Conservation (phyloP, 1,140 invertebrate species). For the Dinoponera quadriceps region DNA sequence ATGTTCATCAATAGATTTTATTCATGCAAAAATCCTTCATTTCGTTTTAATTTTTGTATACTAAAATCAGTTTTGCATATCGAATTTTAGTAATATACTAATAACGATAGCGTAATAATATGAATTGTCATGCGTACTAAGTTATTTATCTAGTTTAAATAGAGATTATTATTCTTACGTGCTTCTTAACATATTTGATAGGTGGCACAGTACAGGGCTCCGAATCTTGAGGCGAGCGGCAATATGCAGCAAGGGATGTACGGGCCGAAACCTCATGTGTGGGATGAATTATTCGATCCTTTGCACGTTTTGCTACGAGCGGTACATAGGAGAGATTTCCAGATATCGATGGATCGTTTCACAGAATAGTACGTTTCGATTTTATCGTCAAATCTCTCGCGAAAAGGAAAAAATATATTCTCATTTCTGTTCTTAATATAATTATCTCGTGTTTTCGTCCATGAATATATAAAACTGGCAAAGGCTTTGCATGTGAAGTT, state of each 20-base stretch:
- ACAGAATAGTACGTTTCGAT: conserved; percentile 91
- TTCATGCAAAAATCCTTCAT: background rate
- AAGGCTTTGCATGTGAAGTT: no score
- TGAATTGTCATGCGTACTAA: no score
- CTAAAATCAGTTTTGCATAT: background rate
- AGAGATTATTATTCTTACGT: background rate
- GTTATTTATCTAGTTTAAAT: conserved; percentile 11
- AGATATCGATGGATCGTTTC: conserved; percentile 96
- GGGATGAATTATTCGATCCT: conserved; percentile 97
- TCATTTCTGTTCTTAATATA: background rate
- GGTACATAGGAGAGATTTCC: conserved; percentile 96
- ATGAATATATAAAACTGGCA: no score
- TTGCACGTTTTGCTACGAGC: conserved; percentile 96
- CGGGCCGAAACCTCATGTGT: conserved; percentile 94
- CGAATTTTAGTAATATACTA: no score
- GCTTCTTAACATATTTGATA: conserved; percentile 72
- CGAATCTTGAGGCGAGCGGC: conserved; percentile 92
- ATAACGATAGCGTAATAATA: no score
- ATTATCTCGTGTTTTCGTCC: no score
- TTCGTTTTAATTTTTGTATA: conserved; percentile 10
- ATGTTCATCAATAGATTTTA: conserved; percentile 46
- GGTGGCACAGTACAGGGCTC: conserved; percentile 92
- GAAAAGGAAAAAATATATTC: background rate
- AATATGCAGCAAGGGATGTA: conserved; percentile 98
- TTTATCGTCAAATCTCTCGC: background rate